A percentile compares a stretch with the other conserved stretches of the same genome.
phyloP scores from a whole-genome alignment of 1,140 invertebrate genomes.

The Holcopasites calliopsidis region DNA sequence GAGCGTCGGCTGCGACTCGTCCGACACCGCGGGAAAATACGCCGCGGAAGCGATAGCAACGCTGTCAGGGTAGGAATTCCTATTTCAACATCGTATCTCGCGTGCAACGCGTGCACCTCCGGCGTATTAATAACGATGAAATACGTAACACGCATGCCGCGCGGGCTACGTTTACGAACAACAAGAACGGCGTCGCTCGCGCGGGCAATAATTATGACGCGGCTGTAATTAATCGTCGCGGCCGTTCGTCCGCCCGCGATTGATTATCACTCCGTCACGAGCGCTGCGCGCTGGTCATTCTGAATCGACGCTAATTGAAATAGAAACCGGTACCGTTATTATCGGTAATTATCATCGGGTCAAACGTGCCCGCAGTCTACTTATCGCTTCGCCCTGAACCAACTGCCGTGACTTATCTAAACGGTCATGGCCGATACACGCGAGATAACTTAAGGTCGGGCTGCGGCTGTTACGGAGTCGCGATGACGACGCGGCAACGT shows the following conservation, averaged over 20 bases:
- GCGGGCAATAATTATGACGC: constrained; percentile 54
- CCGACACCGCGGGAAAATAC: constrained; percentile 13
- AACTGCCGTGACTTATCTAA: constrained; percentile 7
- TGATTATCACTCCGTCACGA: constrained; percentile 52
- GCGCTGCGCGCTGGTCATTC: constrained; percentile 1
- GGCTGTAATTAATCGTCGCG: constrained; percentile 50
- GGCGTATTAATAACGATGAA: no score
- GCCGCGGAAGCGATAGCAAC: background rate
- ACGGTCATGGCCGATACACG: background rate
- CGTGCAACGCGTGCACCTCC: no score
- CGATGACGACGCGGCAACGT: background rate
- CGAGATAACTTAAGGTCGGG: no score
- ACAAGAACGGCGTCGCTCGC: constrained; percentile 32
- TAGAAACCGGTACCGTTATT: constrained; percentile 37
- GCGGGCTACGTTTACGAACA: constrained; percentile 31
- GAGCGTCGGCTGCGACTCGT: no score
- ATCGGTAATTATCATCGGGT: constrained; percentile 53
- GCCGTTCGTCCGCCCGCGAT: constrained; percentile 29
- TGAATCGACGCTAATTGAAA: constrained; percentile 41
- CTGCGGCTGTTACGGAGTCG: no score
- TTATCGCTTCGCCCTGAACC: constrained; percentile 13
- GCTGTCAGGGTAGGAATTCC: no score
- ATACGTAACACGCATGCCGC: background rate
- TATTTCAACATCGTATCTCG: no score
- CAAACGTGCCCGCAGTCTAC: background rate